These are phyloP conservation scores for Embiotoca jacksoni DNA, from an alignment of 2,113 vertebrate genomes.

Conservation along the genomic window DNA sequence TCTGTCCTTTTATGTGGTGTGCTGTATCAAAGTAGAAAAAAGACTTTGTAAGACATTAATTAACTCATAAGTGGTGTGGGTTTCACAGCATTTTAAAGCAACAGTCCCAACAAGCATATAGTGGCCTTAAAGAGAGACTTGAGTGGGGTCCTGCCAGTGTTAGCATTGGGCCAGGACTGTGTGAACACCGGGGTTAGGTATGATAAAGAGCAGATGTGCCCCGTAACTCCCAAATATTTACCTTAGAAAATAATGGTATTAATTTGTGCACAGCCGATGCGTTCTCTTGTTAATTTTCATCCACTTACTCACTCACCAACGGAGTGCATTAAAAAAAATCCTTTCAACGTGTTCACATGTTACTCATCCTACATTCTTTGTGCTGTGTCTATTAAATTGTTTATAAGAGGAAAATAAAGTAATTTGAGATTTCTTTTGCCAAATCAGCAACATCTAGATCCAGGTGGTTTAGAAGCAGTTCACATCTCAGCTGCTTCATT, in stretches of 20 bases:
- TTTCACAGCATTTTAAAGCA: neutral
- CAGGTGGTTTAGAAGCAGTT: neutral
- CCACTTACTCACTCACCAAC: neutral
- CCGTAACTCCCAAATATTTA: constrained; percentile 55
- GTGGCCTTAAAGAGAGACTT: neutral
- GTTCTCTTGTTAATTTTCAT: neutral
- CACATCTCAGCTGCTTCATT: neutral
- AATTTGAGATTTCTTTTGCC: neutral
- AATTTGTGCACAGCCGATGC: constrained; percentile 38
- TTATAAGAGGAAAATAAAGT: neutral
- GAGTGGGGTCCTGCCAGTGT: neutral
- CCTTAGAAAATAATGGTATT: constrained; percentile 19
- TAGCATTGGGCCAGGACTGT: neutral
- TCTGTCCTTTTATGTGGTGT: neutral
- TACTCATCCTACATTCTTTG: neutral
- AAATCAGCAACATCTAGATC: constrained; percentile 5
- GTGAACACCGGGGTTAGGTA: neutral
- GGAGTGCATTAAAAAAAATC: neutral
- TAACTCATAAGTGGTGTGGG: too few species aligned
- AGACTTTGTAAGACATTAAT: neutral
- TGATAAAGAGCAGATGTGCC: constrained; percentile 61
- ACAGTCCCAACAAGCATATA: neutral
- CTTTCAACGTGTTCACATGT: neutral
- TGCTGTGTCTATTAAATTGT: neutral
- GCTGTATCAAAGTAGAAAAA: neutral